Evolutionary conservation across 2,888 invertebrate genomes (phyloP), one percentile per base, ranked within the genome.

Genomic region (Brenthis ino): DNA sequence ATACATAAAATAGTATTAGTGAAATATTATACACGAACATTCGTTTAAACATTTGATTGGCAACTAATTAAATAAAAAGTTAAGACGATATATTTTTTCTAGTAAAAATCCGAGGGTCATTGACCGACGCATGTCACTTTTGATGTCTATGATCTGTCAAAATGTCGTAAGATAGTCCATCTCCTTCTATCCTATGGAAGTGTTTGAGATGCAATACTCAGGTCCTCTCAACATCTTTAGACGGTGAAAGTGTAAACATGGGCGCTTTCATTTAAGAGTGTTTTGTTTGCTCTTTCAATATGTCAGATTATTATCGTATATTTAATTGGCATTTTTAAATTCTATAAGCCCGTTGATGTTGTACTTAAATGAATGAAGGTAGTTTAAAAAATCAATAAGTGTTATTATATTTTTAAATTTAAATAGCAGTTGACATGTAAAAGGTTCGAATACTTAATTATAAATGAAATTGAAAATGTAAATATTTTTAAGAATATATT

Each of bases 161-260:
- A 67, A 61, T 57, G 48, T 57, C 56, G 28, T 51, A 55, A 64
- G 8, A 16, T 58, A 55, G 60, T 50, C 16, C n/a, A 43, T 70
- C 64, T 67, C 63, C 20, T 57, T 65, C 61, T 47, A 47, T 53
- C 69, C 2, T 57, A 57, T 58, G 37, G 12, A 14, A 54, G 33
- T 20, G 51, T 58, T 65, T 57, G 57, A 65, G 67, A 68, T 61
- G 65, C 53, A 63, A 57, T 81, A 63, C 66, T 80, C 72, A 79
- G 78, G 80, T 84, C 82, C 82, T 85, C 80, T 77, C 80, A 80
- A 74, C 79, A 78, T 76, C 78, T 76, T 74, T 69, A 55, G 54
- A 73, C 68, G 77, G 90, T 78, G 91, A 91, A 91, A 91, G 91
- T 89, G 86, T 86, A 87, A 89, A 89, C 83, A 88, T 79, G 78